Evolutionary conservation across 35 echinoderm and acorn worm species (phyloP), one percentile per base, ranked within the genome.

Genomic region (Ophiothrix spiculata): DNA sequence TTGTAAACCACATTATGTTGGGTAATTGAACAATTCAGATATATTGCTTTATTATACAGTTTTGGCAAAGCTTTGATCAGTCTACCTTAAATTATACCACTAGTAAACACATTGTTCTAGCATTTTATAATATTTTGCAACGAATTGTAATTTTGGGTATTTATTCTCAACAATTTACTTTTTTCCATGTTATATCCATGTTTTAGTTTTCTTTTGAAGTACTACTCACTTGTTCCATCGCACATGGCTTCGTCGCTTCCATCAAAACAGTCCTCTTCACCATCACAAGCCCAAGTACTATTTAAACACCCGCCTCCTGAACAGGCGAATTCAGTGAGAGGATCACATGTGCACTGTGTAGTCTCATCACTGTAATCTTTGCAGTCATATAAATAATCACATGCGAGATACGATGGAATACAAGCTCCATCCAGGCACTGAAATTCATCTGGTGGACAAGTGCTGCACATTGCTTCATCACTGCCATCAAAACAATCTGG

Each of bases 381-480:
- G 54, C 95, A 98, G 39, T 98, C 95, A 25, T 80, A 38, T 8
- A 77, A 38, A 3, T 88, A 88, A 84, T 98, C 95, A 78, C 95
- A 98, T 38, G 86, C 87, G 91, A 91, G 94, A 76, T 78, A 87
- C n/a, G 87, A 91, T 16, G 91, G 95, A 23, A 98, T 94, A 46
- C 95, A 98, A 16, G 86, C 82, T 64, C 56, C 80, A 60, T 94
- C 91, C 41, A 79, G 15, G 63, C 91, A 93, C 1, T 79, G 46
- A 69, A 88, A 93, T 80, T 93, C 86, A 33, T 49, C 42, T 19
- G 6, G 6, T 49, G 42, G 19, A 49, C 42, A 49, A 49, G 42
- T 49, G 42, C 42, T 10, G 42, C 19, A 10, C 6, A 6, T 19
- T 49, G 6, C 42, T 49, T 49, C 42, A 49, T 49, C 42, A 49